Evolutionary conservation across 2,888 invertebrate species (phyloP).

Genomic region (Meiosimyza decipiens): DNA sequence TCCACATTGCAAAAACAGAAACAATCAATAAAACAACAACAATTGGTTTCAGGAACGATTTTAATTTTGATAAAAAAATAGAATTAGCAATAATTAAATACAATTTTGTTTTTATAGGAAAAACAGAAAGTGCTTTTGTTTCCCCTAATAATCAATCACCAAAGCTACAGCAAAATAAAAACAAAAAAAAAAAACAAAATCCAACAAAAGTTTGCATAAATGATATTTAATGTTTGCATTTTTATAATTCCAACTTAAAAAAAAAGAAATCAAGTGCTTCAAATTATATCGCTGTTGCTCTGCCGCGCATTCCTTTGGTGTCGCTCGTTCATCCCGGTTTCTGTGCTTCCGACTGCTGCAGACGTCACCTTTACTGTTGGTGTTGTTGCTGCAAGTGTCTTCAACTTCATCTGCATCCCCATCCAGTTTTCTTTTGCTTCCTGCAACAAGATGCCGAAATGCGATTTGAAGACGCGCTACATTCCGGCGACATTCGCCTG

Average conservation of each 20-base stretch:
- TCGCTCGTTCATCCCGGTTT: slow-evolving; percentile 1
- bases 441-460: slow-evolving; percentile 82
- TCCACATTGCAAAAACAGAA: background rate
- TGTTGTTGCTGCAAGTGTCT: slow-evolving; percentile 5
- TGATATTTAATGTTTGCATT: slow-evolving; percentile 26
- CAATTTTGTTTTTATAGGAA: too few species aligned
- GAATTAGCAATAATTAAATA: too few species aligned
- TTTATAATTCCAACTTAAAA: too few species aligned
- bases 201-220: slow-evolving; percentile 25
- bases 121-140: too few species aligned
- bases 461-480: slow-evolving; percentile 95
- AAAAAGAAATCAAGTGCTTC: too few species aligned
- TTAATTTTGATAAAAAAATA: background rate
- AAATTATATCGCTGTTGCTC: too few species aligned
- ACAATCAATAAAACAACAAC: background rate
- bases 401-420: background rate
- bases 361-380: slow-evolving; percentile 10
- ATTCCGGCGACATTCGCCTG: slow-evolving; percentile 99
- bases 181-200: background rate
- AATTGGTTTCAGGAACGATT: slow-evolving; percentile 18
- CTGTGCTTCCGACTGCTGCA: slow-evolving; percentile 3
- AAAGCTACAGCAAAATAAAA: slow-evolving; percentile 20
- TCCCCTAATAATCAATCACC: slow-evolving; percentile 11
- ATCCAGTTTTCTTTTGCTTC: slow-evolving; percentile 3
- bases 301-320: background rate